Evolutionary conservation across 1,140 invertebrate species (phyloP), one percentile per base, ranked within the genome.

Genomic region (Eupeodes corollae): DNA sequence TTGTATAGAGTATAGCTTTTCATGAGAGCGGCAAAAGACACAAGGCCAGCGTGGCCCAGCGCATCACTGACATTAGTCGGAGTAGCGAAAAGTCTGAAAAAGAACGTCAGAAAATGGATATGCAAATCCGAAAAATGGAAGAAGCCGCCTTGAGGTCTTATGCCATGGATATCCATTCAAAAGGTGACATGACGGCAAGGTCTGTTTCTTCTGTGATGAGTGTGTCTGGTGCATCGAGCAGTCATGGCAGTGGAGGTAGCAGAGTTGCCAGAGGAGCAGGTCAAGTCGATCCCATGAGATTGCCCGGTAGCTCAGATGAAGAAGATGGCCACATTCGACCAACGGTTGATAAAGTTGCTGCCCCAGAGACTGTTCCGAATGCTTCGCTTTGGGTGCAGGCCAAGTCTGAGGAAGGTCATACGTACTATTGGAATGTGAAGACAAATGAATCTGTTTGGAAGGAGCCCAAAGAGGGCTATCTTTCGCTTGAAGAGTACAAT

Each of bases 21-120:
- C 93, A 98, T 70, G 93, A 97, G 70, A 83, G 82, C 73, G 93
- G 94, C 5, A 88, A 88, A 67, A 77, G 84, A 44, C 94, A 98
- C 68, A 88, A 97, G 68, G 86, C 90, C 70, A 95, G 89, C 83
- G 91, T 97, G 19, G 79, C 84, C 48, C 90, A 89, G 62, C 78
- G 82, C 49, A 78, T 97, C 47, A 81, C 83, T 51, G 84, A 89
- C 52, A 89, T 96, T 46, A 81, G 81, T 44, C 88, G 86, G 53
- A 88, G 84, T 56, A 89, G 87, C 57, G 71, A 79, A 1, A 84
- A 86, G 54, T 79, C 90, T 48, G 79, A 83, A 35, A 85, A 85
- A 59, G 79, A 84, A 49, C 75, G 82, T 46, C 73, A 80, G 47
- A 84, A 91, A 65, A 76, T 86, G 53, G 84, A 91, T 59, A 70